Base-by-base conservation (phyloP, 2,113 vertebrate genomes). In the Thalassarche chlororhynchos region DNA sequence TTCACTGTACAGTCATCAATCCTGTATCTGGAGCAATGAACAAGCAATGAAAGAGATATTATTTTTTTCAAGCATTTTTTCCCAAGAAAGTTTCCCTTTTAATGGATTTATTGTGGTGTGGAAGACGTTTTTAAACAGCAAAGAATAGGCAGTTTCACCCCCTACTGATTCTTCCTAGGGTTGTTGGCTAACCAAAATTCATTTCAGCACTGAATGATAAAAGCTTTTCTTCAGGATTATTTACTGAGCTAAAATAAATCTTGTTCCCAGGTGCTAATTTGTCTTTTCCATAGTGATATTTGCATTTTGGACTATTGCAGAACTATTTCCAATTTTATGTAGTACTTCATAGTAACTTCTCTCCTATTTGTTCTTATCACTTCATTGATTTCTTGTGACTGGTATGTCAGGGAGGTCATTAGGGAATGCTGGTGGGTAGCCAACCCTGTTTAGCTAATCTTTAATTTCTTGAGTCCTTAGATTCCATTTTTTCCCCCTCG, bases 401-500 rank as follows among this genome's bases (percentile, higher is more conserved):
- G 65, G 9, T 74, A 10, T 54, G 55, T 74, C 66, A 26, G 40
- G 24, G 47, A 51, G 28, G 31, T 80, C 16, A 6, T 36, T 78
- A 46, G 31, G 55, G 42, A 71, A 55, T 0, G 1, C 25, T 40
- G 34, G 7, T 88, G 82, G 8, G 20, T 66, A 83, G 34, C 20
- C 42, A 47, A 26, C 29, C 12, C 24, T 3, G 3, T 42, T 86
- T 54, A 86, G 13, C 14, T 79, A 38, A 47, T n/a, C 29, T 92
- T 65, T 72, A 46, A 72, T 55, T 87, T 87, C 32, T 71, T 21
- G 16, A 72, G 49, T 72, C 31, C 13, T 79, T 36, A 17, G 20
- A 8, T 83, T 76, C 8, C 15, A 38, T 54, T 46, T 65, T 49
- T 21, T 2, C 1, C 12, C 28, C 9, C 5, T 57, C 0, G 0